Evolutionary conservation across 2,888 invertebrate genomes (phyloP).

Genomic region (Hirtodrosophila cameraria): DNA sequence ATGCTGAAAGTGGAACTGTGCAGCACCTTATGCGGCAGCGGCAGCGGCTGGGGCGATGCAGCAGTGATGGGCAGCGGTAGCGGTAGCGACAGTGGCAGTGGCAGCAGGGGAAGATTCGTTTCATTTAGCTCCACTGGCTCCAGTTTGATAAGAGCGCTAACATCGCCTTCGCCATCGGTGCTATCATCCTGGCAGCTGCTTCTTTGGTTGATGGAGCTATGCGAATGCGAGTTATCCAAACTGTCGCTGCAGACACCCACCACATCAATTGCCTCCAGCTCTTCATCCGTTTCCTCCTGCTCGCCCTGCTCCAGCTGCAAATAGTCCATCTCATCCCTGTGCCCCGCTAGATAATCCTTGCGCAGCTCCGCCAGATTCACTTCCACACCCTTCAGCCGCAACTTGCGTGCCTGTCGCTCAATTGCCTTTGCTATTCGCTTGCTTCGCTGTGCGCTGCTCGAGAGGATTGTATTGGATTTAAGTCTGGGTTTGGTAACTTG

Average conservation of each 20-base stretch:
- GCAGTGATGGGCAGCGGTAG: neutral
- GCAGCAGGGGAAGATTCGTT: constrained; percentile 10
- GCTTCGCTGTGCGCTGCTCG: constrained; percentile 89
- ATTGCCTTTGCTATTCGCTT: constrained; percentile 95
- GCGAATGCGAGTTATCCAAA: constrained; percentile 50
- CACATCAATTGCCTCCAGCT: constrained; percentile 92
- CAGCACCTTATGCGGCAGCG: constrained; percentile 74
- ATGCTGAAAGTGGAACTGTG: constrained; percentile 89
- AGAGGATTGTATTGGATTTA: constrained; percentile 4
- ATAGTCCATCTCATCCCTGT: constrained; percentile 19
- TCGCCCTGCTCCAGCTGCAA: constrained; percentile 84
- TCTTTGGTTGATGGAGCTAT: constrained; percentile 52
- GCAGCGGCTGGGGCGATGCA: no score
- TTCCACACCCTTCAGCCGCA: constrained; percentile 93
- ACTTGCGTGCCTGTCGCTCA: constrained; percentile 94
- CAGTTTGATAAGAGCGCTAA: constrained; percentile 56
- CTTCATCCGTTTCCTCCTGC: constrained; percentile 86
- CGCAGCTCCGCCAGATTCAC: constrained; percentile 92
- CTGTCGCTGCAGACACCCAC: constrained; percentile 89
- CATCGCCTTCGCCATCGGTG: constrained; percentile 24
- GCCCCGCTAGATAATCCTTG: constrained; percentile 89
- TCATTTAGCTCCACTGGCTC: constrained; percentile 81
- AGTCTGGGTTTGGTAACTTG: neutral
- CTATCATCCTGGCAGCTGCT: constrained; percentile 40
- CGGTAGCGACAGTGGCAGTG: neutral